Conservation (phyloP, 2,888 invertebrate genomes). For the Sesamia inferens region DNA sequence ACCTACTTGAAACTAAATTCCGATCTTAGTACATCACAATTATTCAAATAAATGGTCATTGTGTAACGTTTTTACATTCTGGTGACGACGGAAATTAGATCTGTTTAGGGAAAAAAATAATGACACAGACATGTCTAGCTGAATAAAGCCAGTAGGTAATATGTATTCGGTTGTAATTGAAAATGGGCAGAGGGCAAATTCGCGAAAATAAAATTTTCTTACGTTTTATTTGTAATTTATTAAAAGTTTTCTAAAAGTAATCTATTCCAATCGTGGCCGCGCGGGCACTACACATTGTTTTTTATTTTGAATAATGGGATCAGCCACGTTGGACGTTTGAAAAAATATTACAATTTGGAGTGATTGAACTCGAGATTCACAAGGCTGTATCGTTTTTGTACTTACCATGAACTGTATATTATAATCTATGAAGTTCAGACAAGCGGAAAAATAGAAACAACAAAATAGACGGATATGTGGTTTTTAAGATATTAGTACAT, state of each 20-base stretch:
- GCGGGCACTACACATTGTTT: conserved; percentile 8
- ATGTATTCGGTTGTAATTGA: neutral
- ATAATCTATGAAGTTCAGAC: conserved; percentile 38
- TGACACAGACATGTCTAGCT: neutral
- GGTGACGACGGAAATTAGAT: conserved; percentile 12
- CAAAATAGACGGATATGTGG: neutral
- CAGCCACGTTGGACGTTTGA: conserved; percentile 20
- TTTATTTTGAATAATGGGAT: conserved; percentile 35
- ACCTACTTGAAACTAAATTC: conserved; percentile 42
- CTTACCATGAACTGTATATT: conserved; percentile 47
- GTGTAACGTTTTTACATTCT: conserved; percentile 14
- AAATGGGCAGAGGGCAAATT: no score
- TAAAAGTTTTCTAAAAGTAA: conserved; percentile 4
- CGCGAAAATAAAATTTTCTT: neutral
- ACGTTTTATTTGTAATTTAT: neutral
- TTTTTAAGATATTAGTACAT: conserved; percentile 5
- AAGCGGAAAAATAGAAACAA: conserved; percentile 21
- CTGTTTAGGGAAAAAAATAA: neutral
- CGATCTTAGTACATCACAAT: conserved; percentile 18
- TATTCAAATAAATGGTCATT: conserved; percentile 11
- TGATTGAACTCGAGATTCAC: conserved; percentile 47
- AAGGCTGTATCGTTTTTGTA: conserved; percentile 49
- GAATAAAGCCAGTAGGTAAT: neutral
- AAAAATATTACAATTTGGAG: conserved; percentile 50
- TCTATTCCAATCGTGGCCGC: conserved; percentile 7